Evolutionary conservation across 1,140 invertebrate species (phyloP), one percentile per base, ranked within the genome.

Genomic region (Popillia japonica): DNA sequence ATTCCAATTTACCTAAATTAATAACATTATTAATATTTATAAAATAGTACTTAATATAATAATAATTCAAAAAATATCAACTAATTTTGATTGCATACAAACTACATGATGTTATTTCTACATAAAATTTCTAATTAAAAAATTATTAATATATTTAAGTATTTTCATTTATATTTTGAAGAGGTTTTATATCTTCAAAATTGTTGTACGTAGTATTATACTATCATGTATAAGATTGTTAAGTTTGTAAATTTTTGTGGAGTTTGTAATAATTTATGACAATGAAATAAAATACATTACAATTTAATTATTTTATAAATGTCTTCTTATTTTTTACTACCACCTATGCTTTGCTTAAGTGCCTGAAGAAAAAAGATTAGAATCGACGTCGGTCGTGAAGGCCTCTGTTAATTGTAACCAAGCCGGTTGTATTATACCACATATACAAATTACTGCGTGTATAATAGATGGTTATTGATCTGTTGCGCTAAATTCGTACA

Each of bases 141-240:
- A 55, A 55, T n/a, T 61, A 20, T 61, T 68, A 68, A 68, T 27
- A 68, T 14, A 48, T 48, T 48, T 48, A 17, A 48, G 44, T 14
- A 48, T 48, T 48, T 68, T 27, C 17, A 27, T 55, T 55, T 55
- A 3, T 68, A 68, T 68, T 27, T 68, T 27, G 20, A 22, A 27
- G 27, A 68, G 61, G 20, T 17, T 68, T 68, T 68, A 68, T 27
- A 22, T 68, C 61, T 68, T 68, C 48, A 17, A 55, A 55, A 68
- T 68, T 34, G 22, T 68, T 23, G 27, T 34, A 68, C 1, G 22
- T 68, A 68, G 61, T 27, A 27, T 23, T 68, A 68, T 68, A 27
- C 61, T 68, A 68, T 68, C 27, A 34, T 68, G 61, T 68, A 68
- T 68, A 68, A 68, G 61, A 55, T 68, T 68, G 61, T 68, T 68